Evolutionary conservation across 2,113 vertebrate genomes (phyloP).

Genomic region (Pyxicephalus adspersus): DNA sequence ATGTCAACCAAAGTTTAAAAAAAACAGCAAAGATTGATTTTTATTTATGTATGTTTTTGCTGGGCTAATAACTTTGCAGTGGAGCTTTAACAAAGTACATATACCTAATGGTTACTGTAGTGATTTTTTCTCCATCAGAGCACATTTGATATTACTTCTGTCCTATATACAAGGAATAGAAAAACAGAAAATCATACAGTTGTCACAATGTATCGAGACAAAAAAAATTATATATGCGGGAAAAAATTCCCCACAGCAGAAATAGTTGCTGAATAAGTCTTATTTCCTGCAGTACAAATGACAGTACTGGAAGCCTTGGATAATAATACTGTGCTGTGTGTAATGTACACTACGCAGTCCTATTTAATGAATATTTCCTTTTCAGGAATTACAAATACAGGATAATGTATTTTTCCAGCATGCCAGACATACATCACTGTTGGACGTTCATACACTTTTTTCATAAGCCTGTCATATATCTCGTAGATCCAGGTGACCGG

Average conservation of each 20-base stretch:
- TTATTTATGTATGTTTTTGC: too few species aligned
- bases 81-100: too few species aligned
- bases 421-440: slow-evolving; percentile 15
- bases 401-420: slow-evolving; percentile 7
- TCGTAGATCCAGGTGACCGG: slow-evolving; percentile 3
- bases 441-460: background rate
- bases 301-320: slow-evolving; percentile 16
- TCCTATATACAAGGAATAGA: background rate
- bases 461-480: slow-evolving; percentile 26
- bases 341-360: slow-evolving; percentile 4
- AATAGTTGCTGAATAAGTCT: slow-evolving; percentile 23
- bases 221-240: background rate
- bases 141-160: too few species aligned
- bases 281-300: slow-evolving; percentile 11
- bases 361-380: slow-evolving; percentile 19
- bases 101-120: too few species aligned
- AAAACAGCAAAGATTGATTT: too few species aligned
- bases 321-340: slow-evolving; percentile 29
- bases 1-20: too few species aligned
- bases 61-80: too few species aligned
- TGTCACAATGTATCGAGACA: slow-evolving; percentile 15
- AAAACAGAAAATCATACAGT: background rate
- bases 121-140: too few species aligned
- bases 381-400: slow-evolving; percentile 12
- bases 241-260: slow-evolving; percentile 7